Percentiles rank a stretch among this genome's conserved stretches.
Conservation (phyloP, 2,888 invertebrate genomes). For the Aphelenchoides bicaudatus region DNA sequence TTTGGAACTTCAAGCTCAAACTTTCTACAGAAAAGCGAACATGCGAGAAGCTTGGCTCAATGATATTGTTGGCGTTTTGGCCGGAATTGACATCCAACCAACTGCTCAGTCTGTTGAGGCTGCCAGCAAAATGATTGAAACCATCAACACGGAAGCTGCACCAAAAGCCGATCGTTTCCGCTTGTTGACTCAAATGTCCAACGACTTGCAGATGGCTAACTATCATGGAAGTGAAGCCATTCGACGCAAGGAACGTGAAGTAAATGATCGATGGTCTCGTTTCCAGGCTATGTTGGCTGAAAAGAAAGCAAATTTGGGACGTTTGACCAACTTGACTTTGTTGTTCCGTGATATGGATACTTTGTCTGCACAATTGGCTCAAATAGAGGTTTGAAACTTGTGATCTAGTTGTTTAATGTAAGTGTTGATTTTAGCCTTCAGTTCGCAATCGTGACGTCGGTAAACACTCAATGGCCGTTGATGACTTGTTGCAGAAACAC, state of each 20-base stretch:
- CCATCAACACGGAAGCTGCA: slow-evolving; percentile 38
- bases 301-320: slow-evolving; percentile 66
- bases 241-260: slow-evolving; percentile 60
- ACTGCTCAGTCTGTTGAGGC: slow-evolving; percentile 72
- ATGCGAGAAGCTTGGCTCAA: slow-evolving; percentile 89
- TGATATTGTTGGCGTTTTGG: slow-evolving; percentile 79
- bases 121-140: slow-evolving; percentile 33
- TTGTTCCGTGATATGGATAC: slow-evolving; percentile 87
- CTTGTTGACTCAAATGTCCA: slow-evolving; percentile 86
- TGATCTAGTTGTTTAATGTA: slow-evolving; percentile 26
- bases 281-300: slow-evolving; percentile 79
- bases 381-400: slow-evolving; percentile 75
- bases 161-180: slow-evolving; percentile 80
- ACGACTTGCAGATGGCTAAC: slow-evolving; percentile 82
- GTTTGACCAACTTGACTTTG: slow-evolving; percentile 80
- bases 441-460: slow-evolving; percentile 72
- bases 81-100: slow-evolving; percentile 67
- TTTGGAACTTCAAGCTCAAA: slow-evolving; percentile 72
- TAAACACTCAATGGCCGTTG: slow-evolving; percentile 86
- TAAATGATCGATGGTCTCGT: slow-evolving; percentile 71
- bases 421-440: slow-evolving; percentile 22
- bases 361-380: slow-evolving; percentile 76
- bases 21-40: slow-evolving; percentile 83
- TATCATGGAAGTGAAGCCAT: slow-evolving; percentile 85
- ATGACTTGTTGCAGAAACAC: slow-evolving; percentile 88